Percentiles rank a stretch among this genome's conserved stretches.
Evolutionary conservation across 2,113 vertebrate genomes (phyloP).

Genomic region (Dasyornis broadbenti): DNA sequence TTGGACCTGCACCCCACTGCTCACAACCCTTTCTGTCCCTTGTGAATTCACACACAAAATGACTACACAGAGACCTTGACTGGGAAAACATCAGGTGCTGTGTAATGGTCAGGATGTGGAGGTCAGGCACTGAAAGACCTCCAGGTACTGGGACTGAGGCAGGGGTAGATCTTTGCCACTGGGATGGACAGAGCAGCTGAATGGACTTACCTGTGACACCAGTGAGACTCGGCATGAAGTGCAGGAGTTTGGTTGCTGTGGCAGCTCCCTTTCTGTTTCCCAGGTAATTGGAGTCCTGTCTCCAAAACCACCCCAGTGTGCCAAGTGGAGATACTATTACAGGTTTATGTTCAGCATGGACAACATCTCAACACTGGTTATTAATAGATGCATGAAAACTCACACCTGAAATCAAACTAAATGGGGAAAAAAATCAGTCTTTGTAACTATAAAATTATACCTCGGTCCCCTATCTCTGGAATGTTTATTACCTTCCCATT

Average conservation of each 20-base stretch:
- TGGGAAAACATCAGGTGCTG: not conserved
- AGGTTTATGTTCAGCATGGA: not conserved
- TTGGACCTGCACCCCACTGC: not conserved
- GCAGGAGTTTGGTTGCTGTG: not conserved
- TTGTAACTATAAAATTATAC: not conserved
- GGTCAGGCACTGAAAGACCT: not conserved
- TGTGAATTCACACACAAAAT: not conserved
- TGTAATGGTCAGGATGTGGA: not conserved
- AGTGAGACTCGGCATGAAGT: rapidly evolving
- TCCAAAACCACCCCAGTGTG: not conserved
- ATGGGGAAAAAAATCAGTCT: rapidly evolving
- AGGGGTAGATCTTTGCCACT: not conserved
- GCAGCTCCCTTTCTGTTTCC: not conserved
- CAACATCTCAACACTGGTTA: not conserved
- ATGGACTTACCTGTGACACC: not conserved
- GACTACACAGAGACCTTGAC: not conserved
- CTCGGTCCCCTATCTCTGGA: not conserved
- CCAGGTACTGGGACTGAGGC: not conserved
- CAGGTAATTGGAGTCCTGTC: not conserved
- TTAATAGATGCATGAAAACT: not conserved
- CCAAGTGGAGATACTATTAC: not conserved
- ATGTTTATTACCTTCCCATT: not conserved
- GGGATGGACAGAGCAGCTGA: not conserved
- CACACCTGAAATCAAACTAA: not conserved
- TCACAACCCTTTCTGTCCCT: not conserved